Evolutionary conservation across 2,113 vertebrate species (phyloP).

Genomic region (Rhinopomastus cyanomelas): DNA sequence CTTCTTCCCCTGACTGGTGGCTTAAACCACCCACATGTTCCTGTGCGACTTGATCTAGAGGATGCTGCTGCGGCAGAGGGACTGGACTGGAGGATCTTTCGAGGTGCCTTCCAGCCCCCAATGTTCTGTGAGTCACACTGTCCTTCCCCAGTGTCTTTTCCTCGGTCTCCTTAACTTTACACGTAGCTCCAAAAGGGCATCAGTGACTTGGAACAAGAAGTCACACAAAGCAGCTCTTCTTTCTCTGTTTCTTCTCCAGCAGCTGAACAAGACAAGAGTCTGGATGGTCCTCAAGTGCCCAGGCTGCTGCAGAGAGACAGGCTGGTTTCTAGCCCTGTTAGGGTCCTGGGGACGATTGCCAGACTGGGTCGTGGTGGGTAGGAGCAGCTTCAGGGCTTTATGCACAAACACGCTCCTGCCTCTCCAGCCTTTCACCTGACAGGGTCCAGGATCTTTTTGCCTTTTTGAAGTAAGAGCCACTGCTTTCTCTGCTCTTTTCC

Average conservation of each 20-base stretch:
- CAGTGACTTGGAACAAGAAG: background rate
- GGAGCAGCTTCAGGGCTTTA: background rate
- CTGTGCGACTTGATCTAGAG: too few relatives aligned
- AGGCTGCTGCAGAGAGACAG: rapidly evolving
- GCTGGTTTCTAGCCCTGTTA: background rate
- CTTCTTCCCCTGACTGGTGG: too few relatives aligned
- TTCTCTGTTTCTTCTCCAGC: background rate
- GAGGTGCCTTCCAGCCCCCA: too few relatives aligned
- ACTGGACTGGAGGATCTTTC: too few relatives aligned
- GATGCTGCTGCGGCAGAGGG: too few relatives aligned
- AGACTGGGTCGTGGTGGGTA: background rate
- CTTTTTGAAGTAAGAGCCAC: background rate
- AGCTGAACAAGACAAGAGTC: background rate
- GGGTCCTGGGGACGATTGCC: background rate
- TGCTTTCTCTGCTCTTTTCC: background rate
- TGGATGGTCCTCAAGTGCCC: rapidly evolving
- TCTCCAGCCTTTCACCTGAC: background rate
- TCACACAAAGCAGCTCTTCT: background rate
- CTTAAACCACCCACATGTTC: too few relatives aligned
- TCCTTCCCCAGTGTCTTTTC: background rate
- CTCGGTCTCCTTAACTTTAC: background rate
- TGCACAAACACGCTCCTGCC: rapidly evolving
- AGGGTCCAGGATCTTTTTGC: background rate
- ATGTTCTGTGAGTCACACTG: too few relatives aligned
- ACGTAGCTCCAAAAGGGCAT: background rate